A percentile compares a stretch with the other conserved stretches of the same genome.
These are phyloP conservation scores for Hetaerina titia DNA, from an alignment of 2,888 invertebrate genomes.

Conservation along the genomic window DNA sequence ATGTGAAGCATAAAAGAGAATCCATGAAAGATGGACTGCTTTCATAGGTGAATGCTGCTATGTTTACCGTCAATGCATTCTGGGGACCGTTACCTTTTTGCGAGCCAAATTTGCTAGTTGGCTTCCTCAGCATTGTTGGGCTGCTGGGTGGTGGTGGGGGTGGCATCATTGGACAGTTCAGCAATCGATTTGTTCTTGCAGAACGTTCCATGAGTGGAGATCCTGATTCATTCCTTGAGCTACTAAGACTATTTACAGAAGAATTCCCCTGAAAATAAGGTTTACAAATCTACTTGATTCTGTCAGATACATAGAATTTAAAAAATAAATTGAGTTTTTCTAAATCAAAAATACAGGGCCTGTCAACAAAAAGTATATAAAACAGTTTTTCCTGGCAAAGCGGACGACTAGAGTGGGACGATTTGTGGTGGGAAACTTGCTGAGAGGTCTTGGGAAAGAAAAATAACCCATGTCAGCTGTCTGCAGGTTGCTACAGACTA, in stretches of 20 bases:
- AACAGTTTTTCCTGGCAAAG: too few relatives aligned
- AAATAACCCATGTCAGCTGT: too few relatives aligned
- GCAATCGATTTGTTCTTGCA: slow-evolving; percentile 42
- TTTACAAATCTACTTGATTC: neutral
- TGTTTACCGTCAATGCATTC: neutral
- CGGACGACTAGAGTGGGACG: too few relatives aligned
- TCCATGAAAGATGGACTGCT: neutral
- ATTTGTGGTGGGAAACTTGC: too few relatives aligned
- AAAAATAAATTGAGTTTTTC: neutral
- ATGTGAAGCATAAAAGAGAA: too few relatives aligned
- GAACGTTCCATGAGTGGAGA: slow-evolving; percentile 61
- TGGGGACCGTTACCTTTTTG: slow-evolving; percentile 19
- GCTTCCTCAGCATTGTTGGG: slow-evolving; percentile 58
- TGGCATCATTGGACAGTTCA: slow-evolving; percentile 46
- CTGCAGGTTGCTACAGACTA: too few relatives aligned
- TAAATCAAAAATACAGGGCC: too few relatives aligned
- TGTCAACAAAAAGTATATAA: too few relatives aligned
- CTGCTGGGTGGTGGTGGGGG: slow-evolving; percentile 55
- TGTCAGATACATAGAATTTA: neutral
- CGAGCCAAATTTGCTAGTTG: slow-evolving; percentile 34
- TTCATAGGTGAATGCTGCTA: slow-evolving; percentile 73
- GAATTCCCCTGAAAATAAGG: slow-evolving; percentile 54
- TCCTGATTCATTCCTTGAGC: slow-evolving; percentile 45
- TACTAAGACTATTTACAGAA: slow-evolving; percentile 49
- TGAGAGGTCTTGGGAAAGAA: too few relatives aligned